These are phyloP conservation scores for Spodoptera picta DNA, from an alignment of 2,888 invertebrate genomes.

Conservation along the genomic window DNA sequence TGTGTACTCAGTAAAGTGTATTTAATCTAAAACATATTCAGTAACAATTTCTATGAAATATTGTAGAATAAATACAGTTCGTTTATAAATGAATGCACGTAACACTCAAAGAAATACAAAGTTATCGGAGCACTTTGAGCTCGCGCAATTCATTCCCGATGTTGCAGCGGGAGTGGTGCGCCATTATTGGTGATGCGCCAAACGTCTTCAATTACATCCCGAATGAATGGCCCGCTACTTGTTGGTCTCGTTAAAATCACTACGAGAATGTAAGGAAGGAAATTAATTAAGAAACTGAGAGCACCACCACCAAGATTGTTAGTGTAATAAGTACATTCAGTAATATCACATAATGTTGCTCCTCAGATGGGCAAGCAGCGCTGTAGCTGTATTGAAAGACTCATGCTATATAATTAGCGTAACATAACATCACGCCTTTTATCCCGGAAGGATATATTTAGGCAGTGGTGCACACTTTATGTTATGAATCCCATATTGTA, in stretches of 20 bases:
- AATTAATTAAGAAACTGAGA: conserved; percentile 26
- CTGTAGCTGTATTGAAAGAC: no score
- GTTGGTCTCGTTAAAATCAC: conserved; percentile 47
- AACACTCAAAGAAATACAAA: conserved; percentile 56
- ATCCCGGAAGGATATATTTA: no score
- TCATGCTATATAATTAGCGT: no score
- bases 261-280: conserved; percentile 20
- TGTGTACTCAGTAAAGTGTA: background rate
- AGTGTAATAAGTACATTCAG: background rate
- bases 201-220: conserved; percentile 63
- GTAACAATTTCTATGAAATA: conserved; percentile 15
- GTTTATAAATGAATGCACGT: conserved; percentile 27
- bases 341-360: no score
- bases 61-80: conserved; percentile 24
- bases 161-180: conserved; percentile 20
- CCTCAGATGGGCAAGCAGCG: no score
- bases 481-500: no score
- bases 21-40: background rate
- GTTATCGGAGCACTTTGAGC: conserved; percentile 61
- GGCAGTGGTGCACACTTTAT: no score
- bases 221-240: conserved; percentile 56
- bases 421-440: no score
- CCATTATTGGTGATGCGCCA: conserved; percentile 44
- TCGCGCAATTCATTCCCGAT: conserved; percentile 59
- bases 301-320: conserved; percentile 11